Evolutionary conservation across 2,113 vertebrate species (phyloP).

Genomic region (Rousettus leschenaultii): DNA sequence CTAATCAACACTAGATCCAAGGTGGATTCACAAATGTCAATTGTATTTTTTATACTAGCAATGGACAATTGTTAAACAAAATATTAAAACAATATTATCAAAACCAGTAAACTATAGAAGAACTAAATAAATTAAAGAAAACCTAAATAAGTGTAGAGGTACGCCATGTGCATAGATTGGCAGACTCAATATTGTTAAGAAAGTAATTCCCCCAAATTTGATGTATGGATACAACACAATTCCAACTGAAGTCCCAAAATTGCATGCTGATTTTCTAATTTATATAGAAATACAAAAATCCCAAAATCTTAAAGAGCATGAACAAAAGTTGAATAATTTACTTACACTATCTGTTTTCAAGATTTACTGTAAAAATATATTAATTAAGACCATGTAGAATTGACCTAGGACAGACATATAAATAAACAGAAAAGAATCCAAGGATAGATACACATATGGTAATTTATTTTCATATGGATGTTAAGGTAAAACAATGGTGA

Average conservation of each 20-base stretch:
- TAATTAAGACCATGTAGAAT: not conserved
- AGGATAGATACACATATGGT: not conserved
- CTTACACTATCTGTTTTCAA: not conserved
- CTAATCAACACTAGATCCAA: not conserved
- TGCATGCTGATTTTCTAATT: not conserved
- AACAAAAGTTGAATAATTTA: not conserved
- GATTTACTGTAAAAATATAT: not conserved
- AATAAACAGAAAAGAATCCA: not conserved
- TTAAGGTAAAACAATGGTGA: not conserved
- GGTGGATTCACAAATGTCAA: not conserved
- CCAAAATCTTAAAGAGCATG: not conserved
- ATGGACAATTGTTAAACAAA: not conserved
- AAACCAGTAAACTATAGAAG: not conserved
- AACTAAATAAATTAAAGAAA: not conserved
- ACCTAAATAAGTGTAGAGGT: not conserved
- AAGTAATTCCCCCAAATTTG: not conserved
- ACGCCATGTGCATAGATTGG: not conserved
- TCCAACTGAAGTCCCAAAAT: not conserved
- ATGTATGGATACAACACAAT: not conserved
- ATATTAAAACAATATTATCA: not conserved
- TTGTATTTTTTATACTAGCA: not conserved
- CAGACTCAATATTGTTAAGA: not conserved
- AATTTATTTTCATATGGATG: not conserved
- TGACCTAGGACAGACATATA: not conserved
- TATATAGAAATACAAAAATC: not conserved